Conservation (phyloP, 2,113 vertebrate genomes). For the Coryphaenoides rupestris region DNA sequence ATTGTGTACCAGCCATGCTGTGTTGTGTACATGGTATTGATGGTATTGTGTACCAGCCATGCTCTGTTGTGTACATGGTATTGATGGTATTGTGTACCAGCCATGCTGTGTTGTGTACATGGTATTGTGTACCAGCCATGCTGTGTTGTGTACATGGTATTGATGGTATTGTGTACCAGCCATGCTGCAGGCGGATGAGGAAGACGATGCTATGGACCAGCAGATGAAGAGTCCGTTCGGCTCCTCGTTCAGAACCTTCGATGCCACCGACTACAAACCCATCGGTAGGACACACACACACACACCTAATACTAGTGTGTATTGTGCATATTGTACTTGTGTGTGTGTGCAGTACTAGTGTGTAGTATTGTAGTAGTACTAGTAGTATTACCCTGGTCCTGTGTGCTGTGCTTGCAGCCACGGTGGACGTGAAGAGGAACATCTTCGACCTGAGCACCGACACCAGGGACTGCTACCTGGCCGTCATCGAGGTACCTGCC, state of each 20-base stretch:
- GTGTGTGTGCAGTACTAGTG: background rate
- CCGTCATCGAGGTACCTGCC: slow-evolving; percentile 88
- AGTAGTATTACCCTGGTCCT: background rate
- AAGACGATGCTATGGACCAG: slow-evolving; percentile 89
- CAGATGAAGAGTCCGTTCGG: slow-evolving; percentile 97
- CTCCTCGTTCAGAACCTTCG: slow-evolving; percentile 95
- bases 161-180: slow-evolving; percentile 61
- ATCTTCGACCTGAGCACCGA: slow-evolving; percentile 97
- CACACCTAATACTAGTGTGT: background rate
- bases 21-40: too few relatives aligned
- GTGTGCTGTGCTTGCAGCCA: slow-evolving; percentile 71
- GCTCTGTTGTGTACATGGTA: slow-evolving; percentile 53
- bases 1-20: too few relatives aligned
- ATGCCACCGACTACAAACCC: slow-evolving; percentile 96
- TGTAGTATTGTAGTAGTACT: background rate
- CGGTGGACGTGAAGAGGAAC: slow-evolving; percentile 94
- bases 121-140: too few relatives aligned
- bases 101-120: slow-evolving; percentile 78
- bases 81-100: slow-evolving; percentile 51
- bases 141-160: too few relatives aligned
- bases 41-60: slow-evolving; percentile 75
- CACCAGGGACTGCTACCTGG: slow-evolving; percentile 93
- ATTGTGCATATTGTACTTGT: background rate
- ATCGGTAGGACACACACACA: slow-evolving; percentile 74
- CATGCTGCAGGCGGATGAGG: slow-evolving; percentile 93